Conservation (phyloP, 2,888 invertebrate genomes). For the Blastobasis adustella region DNA sequence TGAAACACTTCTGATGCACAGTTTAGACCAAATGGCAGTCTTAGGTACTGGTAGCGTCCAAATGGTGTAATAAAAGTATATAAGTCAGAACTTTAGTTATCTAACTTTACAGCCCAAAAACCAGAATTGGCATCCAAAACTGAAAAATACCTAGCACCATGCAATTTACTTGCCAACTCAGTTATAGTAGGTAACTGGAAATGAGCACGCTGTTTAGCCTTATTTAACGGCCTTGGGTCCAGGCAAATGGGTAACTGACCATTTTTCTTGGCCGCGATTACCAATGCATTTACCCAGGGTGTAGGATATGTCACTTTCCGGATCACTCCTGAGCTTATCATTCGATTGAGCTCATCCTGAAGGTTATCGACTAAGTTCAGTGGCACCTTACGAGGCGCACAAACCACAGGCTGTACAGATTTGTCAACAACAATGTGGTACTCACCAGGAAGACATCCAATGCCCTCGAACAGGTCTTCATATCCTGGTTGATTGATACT, state of each 20-base stretch:
- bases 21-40: no score
- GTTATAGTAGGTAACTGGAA: constrained; percentile 5
- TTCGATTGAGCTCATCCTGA: constrained; percentile 4
- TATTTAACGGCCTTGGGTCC: constrained; percentile 5
- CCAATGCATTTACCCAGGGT: constrained; percentile 11
- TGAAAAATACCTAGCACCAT: constrained; percentile 3
- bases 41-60: no score
- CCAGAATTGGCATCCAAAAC: constrained; percentile 17
- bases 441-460: constrained; percentile 11
- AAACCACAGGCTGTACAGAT: constrained; percentile 6
- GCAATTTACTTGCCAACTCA: constrained; percentile 1
- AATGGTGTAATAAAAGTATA: no score
- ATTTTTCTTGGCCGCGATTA: constrained; percentile 9
- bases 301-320: constrained; percentile 12
- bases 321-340: constrained; percentile 8
- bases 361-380: constrained; percentile 1
- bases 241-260: constrained; percentile 4
- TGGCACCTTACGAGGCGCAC: constrained; percentile 11
- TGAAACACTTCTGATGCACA: no score
- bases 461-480: constrained; percentile 6
- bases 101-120: constrained; percentile 16
- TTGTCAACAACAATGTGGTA: constrained; percentile 10
- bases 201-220: constrained; percentile 5
- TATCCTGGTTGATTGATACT: background rate
- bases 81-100: constrained; percentile 16